Conservation (phyloP, 2,113 vertebrate species). For the Lophura nycthemera region DNA sequence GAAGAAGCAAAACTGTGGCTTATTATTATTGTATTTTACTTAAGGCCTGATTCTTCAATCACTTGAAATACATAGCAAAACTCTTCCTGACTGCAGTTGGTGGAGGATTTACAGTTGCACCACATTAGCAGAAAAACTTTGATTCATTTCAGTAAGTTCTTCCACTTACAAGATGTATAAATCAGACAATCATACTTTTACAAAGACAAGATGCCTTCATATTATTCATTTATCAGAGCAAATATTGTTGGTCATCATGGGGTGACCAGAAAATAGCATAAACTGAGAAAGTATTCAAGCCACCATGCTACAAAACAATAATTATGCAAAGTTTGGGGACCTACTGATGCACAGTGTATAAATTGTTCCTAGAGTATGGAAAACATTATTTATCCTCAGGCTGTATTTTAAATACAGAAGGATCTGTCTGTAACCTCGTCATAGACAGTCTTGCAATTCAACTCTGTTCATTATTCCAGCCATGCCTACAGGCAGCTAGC, state of each 20-base stretch:
- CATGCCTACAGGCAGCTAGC: background rate
- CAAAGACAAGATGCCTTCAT: background rate
- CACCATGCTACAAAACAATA: background rate
- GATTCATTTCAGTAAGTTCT: background rate
- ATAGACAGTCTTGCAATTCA: background rate
- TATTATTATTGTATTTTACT: background rate
- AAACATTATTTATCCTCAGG: background rate
- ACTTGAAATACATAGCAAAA: background rate
- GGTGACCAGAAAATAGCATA: background rate
- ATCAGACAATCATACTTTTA: background rate
- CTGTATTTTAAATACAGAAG: slow-evolving; percentile 40
- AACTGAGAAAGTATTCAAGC: background rate
- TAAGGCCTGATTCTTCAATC: background rate
- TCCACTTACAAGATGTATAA: background rate
- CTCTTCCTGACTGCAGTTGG: background rate
- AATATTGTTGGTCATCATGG: background rate
- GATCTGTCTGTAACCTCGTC: background rate
- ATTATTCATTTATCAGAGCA: background rate
- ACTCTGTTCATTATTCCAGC: slow-evolving; percentile 22
- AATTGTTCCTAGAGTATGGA: slow-evolving; percentile 6
- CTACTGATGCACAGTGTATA: background rate
- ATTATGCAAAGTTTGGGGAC: background rate
- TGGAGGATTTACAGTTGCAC: background rate
- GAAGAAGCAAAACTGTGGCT: background rate
- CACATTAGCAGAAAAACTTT: background rate